Percentiles rank a stretch among this genome's conserved stretches.
Conservation (phyloP, 2,888 invertebrate species). For the Luffia ferchaultella region DNA sequence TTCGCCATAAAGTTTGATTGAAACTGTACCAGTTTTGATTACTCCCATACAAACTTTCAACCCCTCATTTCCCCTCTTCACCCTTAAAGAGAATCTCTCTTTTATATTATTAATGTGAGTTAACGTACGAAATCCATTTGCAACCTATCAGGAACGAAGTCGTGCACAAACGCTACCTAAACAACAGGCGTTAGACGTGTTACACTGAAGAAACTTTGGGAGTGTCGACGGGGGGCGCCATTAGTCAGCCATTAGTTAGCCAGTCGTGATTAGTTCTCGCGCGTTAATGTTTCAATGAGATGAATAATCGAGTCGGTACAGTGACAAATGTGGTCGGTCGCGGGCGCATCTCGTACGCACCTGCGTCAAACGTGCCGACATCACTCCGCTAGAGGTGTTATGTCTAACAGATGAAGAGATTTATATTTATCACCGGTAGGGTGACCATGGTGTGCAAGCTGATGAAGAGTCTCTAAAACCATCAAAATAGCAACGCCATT, state of each 20-base stretch:
- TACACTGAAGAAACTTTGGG: constrained; percentile 51
- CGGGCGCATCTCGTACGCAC: constrained; percentile 56
- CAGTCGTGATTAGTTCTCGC: constrained; percentile 50
- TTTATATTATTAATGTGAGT: too few relatives aligned
- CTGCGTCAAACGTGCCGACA: constrained; percentile 28
- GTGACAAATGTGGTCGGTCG: constrained; percentile 56
- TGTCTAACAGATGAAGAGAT: constrained; percentile 56
- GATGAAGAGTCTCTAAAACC: too few relatives aligned
- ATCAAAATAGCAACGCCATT: too few relatives aligned
- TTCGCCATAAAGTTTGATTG: too few relatives aligned
- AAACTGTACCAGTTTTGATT: too few relatives aligned
- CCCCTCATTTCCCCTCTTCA: too few relatives aligned
- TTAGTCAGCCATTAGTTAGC: constrained; percentile 39
- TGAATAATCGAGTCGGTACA: constrained; percentile 59
- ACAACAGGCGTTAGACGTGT: constrained; percentile 1
- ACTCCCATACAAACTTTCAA: too few relatives aligned
- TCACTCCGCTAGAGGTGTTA: constrained; percentile 48
- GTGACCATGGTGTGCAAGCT: constrained; percentile 31
- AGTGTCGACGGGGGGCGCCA: constrained; percentile 64
- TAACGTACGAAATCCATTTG: too few relatives aligned
- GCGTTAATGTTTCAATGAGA: constrained; percentile 64
- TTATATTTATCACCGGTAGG: constrained; percentile 53
- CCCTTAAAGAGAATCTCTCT: too few relatives aligned
- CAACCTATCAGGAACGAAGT: too few relatives aligned
- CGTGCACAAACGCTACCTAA: too few relatives aligned